Percentiles rank a stretch among this genome's conserved stretches.
These are phyloP conservation scores for Leptopilina drosophilae DNA, from an alignment of 2,888 invertebrate species.

Conservation along the genomic window DNA sequence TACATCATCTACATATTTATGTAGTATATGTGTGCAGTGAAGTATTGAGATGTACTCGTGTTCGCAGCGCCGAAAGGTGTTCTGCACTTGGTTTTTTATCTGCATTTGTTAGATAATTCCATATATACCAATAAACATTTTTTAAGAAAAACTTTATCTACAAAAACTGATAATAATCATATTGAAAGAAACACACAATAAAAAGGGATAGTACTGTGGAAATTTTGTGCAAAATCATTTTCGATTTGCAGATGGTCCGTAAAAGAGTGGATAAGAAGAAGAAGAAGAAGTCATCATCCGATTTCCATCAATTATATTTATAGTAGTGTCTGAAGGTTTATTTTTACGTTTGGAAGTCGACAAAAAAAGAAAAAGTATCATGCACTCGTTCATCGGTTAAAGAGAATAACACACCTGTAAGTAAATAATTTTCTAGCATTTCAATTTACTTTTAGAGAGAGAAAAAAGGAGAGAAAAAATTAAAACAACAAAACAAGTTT, in stretches of 20 bases:
- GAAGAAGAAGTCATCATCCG: slow-evolving; percentile 51
- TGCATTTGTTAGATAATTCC: slow-evolving; percentile 26
- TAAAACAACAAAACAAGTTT: slow-evolving; percentile 7
- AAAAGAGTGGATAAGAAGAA: slow-evolving; percentile 42
- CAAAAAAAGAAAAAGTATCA: slow-evolving; percentile 57
- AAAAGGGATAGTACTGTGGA: slow-evolving; percentile 36
- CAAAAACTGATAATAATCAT: background rate
- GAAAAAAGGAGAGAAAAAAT: background rate
- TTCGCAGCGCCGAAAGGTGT: slow-evolving; percentile 15
- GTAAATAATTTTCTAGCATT: background rate
- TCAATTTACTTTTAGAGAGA: background rate
- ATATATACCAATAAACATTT: slow-evolving; percentile 3
- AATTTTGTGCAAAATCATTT: slow-evolving; percentile 53
- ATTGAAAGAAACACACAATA: slow-evolving; percentile 2
- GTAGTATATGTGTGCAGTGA: too few relatives aligned
- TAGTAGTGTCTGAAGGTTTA: slow-evolving; percentile 70
- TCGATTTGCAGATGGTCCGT: slow-evolving; percentile 67
- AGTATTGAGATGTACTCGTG: background rate
- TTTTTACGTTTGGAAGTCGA: slow-evolving; percentile 56
- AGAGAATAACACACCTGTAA: slow-evolving; percentile 19
- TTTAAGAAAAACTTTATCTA: slow-evolving; percentile 1
- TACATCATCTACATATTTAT: too few relatives aligned
- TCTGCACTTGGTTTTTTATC: slow-evolving; percentile 28
- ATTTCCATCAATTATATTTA: slow-evolving; percentile 73
- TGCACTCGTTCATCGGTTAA: slow-evolving; percentile 58